Conservation (phyloP, 2,888 invertebrate species). For the Pyralis farinalis region DNA sequence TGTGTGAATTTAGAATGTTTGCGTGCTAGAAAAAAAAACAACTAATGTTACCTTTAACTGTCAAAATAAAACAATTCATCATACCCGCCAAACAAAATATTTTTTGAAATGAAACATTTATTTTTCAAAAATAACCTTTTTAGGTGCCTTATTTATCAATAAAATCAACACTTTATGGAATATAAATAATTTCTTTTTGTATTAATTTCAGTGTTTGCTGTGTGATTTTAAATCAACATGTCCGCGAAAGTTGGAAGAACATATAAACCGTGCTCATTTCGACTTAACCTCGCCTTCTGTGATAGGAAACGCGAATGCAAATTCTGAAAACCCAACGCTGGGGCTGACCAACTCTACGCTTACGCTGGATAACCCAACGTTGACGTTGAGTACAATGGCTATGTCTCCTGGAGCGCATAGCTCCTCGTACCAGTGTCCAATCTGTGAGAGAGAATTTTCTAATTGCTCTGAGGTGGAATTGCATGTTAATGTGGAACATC, state of each 20-base stretch:
- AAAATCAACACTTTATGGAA: not conserved
- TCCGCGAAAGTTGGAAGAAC: conserved; percentile 88
- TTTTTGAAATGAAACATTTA: conserved; percentile 11
- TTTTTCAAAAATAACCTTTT: conserved; percentile 18
- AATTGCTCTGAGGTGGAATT: conserved; percentile 90
- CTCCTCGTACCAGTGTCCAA: conserved; percentile 86
- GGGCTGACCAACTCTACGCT: conserved; percentile 53
- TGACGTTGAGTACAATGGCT: conserved; percentile 60
- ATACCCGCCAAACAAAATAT: conserved; percentile 17
- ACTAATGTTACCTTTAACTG: conserved; percentile 11
- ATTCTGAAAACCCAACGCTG: conserved; percentile 51
- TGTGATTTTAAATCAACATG: conserved; percentile 89
- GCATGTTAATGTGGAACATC: conserved; percentile 92
- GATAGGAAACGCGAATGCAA: conserved; percentile 57
- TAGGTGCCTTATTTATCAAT: no score
- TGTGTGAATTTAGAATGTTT: no score
- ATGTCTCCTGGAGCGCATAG: conserved; percentile 69
- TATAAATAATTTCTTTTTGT: not conserved
- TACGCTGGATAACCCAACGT: conserved; percentile 50
- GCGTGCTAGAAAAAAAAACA: not conserved
- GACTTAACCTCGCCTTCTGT: conserved; percentile 89
- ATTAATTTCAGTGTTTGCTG: conserved; percentile 83
- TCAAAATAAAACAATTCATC: no score
- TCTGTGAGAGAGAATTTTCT: conserved; percentile 87
- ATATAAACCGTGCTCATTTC: conserved; percentile 92